phyloP scores from a whole-genome alignment of 2,888 invertebrate genomes.

The Nephrocerus scutellatus region DNA sequence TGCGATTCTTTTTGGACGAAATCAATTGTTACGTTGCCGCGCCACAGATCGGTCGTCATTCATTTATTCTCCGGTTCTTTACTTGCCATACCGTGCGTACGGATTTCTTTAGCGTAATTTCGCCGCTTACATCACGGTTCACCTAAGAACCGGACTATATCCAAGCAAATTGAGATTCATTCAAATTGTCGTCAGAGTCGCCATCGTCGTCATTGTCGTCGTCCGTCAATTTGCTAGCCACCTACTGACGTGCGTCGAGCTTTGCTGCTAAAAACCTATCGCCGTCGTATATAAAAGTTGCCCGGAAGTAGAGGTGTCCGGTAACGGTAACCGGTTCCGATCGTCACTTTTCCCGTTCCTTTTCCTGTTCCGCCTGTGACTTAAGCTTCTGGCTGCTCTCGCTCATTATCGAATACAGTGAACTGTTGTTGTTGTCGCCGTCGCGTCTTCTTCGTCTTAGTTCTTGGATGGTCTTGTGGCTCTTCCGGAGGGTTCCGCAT shows the following conservation, averaged over 20 bases:
- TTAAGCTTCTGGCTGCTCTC: slow-evolving; percentile 16
- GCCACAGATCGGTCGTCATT: slow-evolving; percentile 48
- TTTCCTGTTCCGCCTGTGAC: slow-evolving; percentile 45
- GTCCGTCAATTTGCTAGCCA: no score
- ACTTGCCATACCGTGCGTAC: no score
- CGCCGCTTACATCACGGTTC: slow-evolving; percentile 15
- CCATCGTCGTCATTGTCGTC: background rate
- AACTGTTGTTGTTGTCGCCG: background rate
- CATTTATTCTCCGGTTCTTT: no score
- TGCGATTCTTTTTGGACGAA: slow-evolving; percentile 46
- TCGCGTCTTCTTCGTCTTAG: background rate
- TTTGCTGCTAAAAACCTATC: slow-evolving; percentile 25
- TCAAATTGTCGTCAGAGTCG: no score
- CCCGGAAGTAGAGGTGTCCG: slow-evolving; percentile 50
- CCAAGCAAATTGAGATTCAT: no score
- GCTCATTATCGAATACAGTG: no score
- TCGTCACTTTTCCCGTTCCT: slow-evolving; percentile 50
- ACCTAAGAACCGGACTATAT: slow-evolving; percentile 21
- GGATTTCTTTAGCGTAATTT: no score
- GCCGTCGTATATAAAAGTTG: slow-evolving; percentile 40
- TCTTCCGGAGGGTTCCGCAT: slow-evolving; percentile 8
- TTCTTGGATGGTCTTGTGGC: slow-evolving; percentile 7
- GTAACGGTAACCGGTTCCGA: slow-evolving; percentile 51
- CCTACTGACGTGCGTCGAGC: slow-evolving; percentile 15
- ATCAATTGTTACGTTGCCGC: slow-evolving; percentile 48